Base-by-base conservation (phyloP, 2,888 invertebrate genomes). In the Crossocerus cetratus region DNA sequence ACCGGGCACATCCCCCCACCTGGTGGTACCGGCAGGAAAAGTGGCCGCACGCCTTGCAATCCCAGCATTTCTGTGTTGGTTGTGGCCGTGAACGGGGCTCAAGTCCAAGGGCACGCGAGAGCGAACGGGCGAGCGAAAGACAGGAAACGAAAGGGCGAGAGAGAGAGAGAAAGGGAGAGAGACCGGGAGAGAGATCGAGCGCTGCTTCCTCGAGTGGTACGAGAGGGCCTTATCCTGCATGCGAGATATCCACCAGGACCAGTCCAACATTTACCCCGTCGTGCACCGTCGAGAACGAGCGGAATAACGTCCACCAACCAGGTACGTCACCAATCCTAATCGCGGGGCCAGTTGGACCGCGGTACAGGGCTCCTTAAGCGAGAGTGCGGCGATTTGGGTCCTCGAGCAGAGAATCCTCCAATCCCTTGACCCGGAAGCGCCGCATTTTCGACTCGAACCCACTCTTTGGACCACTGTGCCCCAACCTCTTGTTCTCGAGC, bases 11-110 rank as follows among this genome's bases (percentile, higher is more conserved):
- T 82, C 82, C 82, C 86, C 85, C 86, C 85, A 85, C 84, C 84
- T 83, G 83, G 80, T 80, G 82, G 75, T 83, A 82, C 84, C 82
- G 83, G 82, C 85, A 87, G 88, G 87, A 89, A 88, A 89, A 89
- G 88, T 88, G 86, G 86, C 87, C 83, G 88, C 84, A 87, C 87
- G 86, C 86, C 86, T 89, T 86, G 87, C 87, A 86, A 87, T 87
- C 87, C 84, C 86, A 86, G 88, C 87, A 88, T 88, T 88, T 88
- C 88, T 87, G 88, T 88, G 87, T 86, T 87, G 88, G 87, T 89
- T 87, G 88, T 88, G 88, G 87, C 87, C 89, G 87, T 87, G 89
- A 89, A 89, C 89, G 88, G 88, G 87, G 86, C 87, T 87, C 86
- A 86, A 89, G 88, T 88, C 88, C 89, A 89, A 89, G 89, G 89